Evolutionary conservation across 2,797 vertebrate genomes (phyloP), one percentile per base, ranked within the genome.

Genomic region (Sebastes matsubarae): DNA sequence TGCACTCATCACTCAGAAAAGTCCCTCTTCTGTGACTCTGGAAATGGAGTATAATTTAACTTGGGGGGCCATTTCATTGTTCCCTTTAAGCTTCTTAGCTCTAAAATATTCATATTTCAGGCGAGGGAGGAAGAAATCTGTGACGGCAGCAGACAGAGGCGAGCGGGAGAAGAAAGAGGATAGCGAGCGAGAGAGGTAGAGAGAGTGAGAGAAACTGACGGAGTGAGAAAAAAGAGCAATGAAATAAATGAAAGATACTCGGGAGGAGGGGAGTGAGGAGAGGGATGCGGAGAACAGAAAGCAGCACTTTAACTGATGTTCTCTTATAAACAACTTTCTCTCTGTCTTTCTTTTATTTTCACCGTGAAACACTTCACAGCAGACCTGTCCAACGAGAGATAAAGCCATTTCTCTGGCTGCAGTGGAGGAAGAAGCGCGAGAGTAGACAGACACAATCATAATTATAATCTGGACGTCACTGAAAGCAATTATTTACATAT

Each of bases 41-140:
- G 90, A 94, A 94, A 95, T 94, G 86, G 90, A 94, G 93, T 94
- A 89, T 95, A 94, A 96, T 95, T 95, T 95, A 94, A 95, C 95
- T 94, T 90, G 88, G 92, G 64, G 87, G 94, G 90, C 92, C 86
- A 93, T 94, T 94, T 95, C 92, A 95, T 96, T 96, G 95, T 96
- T 96, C 94, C 88, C 93, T 93, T 84, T 95, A 96, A 96, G 95
- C 95, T 94, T 91, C 95, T 96, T 96, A 95, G 92, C 93, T 93
- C 82, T 96, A 94, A 96, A 96, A 96, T 96, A 96, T 96, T 96
- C 95, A 95, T 94, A 94, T 95, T 94, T 88, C 89, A 90, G 90
- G 90, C 68, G 60, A 90, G 87, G 88, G 89, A 89, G 87, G 93
- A 94, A 92, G 83, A 90, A 94, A 93, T 93, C 85, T 89, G 85